Evolutionary conservation across 2,797 vertebrate species (phyloP).

Genomic region (Sciaenops ocellatus): DNA sequence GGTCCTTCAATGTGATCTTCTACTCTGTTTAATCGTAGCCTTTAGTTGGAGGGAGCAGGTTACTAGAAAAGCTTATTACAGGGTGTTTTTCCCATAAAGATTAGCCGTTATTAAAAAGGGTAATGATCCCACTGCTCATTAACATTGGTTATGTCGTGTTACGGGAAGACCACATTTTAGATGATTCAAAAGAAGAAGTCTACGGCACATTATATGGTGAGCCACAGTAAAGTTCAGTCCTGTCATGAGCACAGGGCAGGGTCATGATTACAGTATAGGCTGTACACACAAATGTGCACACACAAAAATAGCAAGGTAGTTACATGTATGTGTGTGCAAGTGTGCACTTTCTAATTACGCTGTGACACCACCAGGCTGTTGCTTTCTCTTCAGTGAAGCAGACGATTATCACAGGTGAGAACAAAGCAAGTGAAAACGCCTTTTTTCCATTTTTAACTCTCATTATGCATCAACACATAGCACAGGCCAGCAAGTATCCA

Average conservation of each 20-base stretch:
- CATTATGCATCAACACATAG: slow-evolving; percentile 42
- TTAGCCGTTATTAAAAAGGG: slow-evolving; percentile 16
- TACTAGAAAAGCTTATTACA: slow-evolving; percentile 7
- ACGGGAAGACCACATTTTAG: slow-evolving; percentile 42
- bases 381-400: slow-evolving; percentile 65
- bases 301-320: slow-evolving; percentile 13
- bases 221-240: slow-evolving; percentile 46
- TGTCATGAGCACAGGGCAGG: slow-evolving; percentile 55
- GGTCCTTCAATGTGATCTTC: slow-evolving; percentile 25
- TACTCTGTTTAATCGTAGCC: slow-evolving; percentile 14
- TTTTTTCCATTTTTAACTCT: slow-evolving; percentile 64
- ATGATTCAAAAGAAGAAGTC: slow-evolving; percentile 32
- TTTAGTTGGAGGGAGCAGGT: slow-evolving; percentile 10
- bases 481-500: slow-evolving; percentile 63
- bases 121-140: slow-evolving; percentile 34
- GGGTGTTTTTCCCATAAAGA: slow-evolving; percentile 2
- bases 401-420: slow-evolving; percentile 75
- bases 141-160: slow-evolving; percentile 16
- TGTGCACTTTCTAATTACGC: slow-evolving; percentile 54
- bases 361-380: slow-evolving; percentile 43
- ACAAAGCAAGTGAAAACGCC: slow-evolving; percentile 55
- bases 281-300: neutral
- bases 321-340: slow-evolving; percentile 15
- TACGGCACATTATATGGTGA: slow-evolving; percentile 43
- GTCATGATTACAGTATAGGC: slow-evolving; percentile 56